Evolutionary conservation across 1,140 invertebrate species (phyloP), one percentile per base, ranked within the genome.

Genomic region (Carcinoscorpius rotundicauda): DNA sequence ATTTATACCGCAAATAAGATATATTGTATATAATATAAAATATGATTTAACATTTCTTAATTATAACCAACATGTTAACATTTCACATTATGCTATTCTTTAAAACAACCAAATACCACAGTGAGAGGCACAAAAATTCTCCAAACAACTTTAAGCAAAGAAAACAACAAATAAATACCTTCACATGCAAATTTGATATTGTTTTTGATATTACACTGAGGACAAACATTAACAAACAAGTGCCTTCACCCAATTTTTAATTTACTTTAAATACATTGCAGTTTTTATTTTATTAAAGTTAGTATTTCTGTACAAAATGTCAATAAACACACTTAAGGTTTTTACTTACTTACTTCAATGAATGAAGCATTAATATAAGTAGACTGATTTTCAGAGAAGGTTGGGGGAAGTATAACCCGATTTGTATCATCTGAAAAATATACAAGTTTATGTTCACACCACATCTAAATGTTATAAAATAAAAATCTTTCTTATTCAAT

Each of bases 301-400:
- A 29, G 29, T 29, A 29, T 29, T 29, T 29, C 29, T 29, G 29
- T 29, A 29, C 29, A 29, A 29, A 29, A 29, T 29, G 29, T 2
- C 29, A 29, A 29, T 29, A 29, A 29, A 29, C 29, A 29, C 29
- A 29, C 29, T 29, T 29, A 0, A 29, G 29, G 29, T 29, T 56
- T 49, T n/a, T 11, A 5, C 29, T 9, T 29, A 70, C 73, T 76
- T 76, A 83, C 92, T 80, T 97, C 93, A 70, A 98, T 92, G 76
- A 95, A 97, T 3, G 92, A 95, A 3, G 93, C 93, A 78, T 98
- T 97, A 70, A 97, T 97, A 74, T 97, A 98, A 3, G 93, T 95
- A 51, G 91, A 93, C 75, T 89, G 88, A 75, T 96, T 29, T 29
- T 29, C 92, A 51, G 66, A 83, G 83, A 61, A 88, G 84, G 70